Evolutionary conservation across 1,140 invertebrate genomes (phyloP).

Genomic region (Rhopalosiphum maidis): DNA sequence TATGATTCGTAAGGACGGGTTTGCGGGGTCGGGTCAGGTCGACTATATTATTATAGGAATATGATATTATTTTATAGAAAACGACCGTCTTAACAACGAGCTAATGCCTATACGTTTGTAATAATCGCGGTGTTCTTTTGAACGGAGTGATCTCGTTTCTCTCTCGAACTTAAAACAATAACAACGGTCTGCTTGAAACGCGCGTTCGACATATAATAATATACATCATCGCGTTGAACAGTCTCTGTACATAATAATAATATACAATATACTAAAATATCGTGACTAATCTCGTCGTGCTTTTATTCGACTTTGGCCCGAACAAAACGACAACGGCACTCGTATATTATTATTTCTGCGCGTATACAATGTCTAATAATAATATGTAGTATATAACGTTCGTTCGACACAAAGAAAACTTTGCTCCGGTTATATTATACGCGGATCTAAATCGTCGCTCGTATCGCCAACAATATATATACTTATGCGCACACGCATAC

Average conservation of each 20-base stretch:
- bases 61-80: background rate
- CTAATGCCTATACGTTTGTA: background rate
- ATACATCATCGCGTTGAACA: background rate
- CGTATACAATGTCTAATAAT: background rate
- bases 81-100: background rate
- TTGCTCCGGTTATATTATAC: background rate
- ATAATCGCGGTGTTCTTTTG: background rate
- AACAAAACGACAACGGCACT: background rate
- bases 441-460: background rate
- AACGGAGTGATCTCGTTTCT: background rate
- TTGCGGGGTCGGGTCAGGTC: background rate
- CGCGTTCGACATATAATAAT: background rate
- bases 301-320: slow-evolving; percentile 7
- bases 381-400: background rate
- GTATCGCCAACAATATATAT: background rate
- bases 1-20: background rate
- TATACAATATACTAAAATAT: background rate
- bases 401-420: slow-evolving; percentile 8
- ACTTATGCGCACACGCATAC: background rate
- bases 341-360: background rate
- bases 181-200: background rate
- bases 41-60: background rate
- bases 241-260: background rate
- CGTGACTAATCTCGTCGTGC: background rate
- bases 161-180: background rate